These are phyloP conservation scores for Centrocercus urophasianus DNA, from an alignment of 2,113 vertebrate species.

Conservation along the genomic window DNA sequence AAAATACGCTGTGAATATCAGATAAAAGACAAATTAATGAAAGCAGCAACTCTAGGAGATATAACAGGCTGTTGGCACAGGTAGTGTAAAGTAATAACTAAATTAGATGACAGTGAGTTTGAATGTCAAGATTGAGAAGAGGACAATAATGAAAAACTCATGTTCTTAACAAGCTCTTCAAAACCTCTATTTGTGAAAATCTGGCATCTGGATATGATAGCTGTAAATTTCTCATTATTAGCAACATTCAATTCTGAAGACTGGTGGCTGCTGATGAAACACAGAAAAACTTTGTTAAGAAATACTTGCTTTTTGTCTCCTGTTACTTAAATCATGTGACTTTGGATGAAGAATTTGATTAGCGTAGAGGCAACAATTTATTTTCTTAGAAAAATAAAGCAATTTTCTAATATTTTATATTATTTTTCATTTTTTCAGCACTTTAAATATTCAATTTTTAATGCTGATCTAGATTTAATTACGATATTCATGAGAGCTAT, in stretches of 20 bases:
- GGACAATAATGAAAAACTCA: background rate
- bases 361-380: background rate
- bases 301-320: background rate
- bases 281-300: background rate
- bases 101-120: background rate
- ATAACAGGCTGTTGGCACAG: background rate
- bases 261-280: background rate
- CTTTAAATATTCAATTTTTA: background rate
- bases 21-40: background rate
- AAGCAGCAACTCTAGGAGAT: background rate
- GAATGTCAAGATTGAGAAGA: fast-evolving
- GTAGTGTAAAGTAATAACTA: background rate
- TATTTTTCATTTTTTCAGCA: background rate
- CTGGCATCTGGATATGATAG: background rate
- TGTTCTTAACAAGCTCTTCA: background rate
- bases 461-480: background rate
- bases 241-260: background rate
- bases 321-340: background rate
- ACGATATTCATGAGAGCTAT: background rate
- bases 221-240: background rate
- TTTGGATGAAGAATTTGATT: background rate
- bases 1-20: background rate
- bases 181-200: background rate
- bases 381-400: background rate
- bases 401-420: background rate